Percentiles rank a stretch among this genome's conserved stretches.
Evolutionary conservation across 2,113 vertebrate species (phyloP).

Genomic region (Hippoglossus stenolepis): DNA sequence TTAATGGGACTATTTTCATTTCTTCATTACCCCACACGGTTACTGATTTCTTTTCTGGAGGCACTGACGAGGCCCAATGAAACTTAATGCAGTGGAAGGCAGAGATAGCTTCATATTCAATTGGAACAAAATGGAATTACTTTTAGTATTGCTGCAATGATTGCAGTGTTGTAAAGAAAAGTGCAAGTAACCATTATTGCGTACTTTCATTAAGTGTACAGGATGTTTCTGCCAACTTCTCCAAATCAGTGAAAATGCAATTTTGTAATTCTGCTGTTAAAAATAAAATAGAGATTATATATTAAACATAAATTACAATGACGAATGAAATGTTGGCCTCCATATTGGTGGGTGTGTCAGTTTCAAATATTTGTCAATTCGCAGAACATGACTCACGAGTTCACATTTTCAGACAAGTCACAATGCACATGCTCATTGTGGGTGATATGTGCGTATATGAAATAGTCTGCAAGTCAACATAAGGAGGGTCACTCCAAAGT

Average conservation of each 20-base stretch:
- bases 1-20: conserved; percentile 26
- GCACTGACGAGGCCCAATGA: conserved; percentile 6
- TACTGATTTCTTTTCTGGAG: conserved; percentile 13
- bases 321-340: background rate
- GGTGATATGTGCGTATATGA: too few species aligned
- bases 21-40: conserved; percentile 13
- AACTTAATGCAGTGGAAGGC: background rate
- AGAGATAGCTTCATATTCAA: background rate
- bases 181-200: background rate
- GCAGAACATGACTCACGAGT: too few species aligned
- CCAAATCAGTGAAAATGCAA: too few species aligned
- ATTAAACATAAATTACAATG: too few species aligned
- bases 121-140: background rate
- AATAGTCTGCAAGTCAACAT: too few species aligned
- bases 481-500: too few species aligned
- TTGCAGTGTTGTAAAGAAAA: background rate
- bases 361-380: too few species aligned
- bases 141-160: background rate
- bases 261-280: too few species aligned
- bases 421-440: too few species aligned
- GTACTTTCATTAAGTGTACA: background rate
- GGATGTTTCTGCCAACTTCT: background rate
- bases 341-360: too few species aligned
- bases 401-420: too few species aligned
- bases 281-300: too few species aligned